These are phyloP conservation scores for Synergus umbraculus DNA, from an alignment of 2,888 invertebrate species.

Conservation along the genomic window DNA sequence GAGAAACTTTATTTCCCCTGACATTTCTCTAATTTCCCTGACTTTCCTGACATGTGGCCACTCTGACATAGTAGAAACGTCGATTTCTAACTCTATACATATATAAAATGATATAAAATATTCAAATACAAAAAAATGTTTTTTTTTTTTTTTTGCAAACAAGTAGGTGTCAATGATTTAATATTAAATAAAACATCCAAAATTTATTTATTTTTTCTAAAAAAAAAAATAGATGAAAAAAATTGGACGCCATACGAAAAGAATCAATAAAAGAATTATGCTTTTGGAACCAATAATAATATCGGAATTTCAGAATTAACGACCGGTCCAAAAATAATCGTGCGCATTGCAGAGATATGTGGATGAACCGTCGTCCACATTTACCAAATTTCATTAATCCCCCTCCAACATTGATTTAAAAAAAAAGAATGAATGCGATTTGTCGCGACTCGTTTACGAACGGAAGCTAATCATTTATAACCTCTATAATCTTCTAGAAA, in stretches of 20 bases:
- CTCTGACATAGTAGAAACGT: no score
- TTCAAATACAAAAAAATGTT: no score
- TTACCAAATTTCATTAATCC: not conserved
- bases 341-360: not conserved
- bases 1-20: no score
- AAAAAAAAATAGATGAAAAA: not conserved
- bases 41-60: no score
- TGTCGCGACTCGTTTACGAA: not conserved
- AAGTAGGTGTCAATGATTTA: not conserved
- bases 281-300: not conserved
- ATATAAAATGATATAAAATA: no score
- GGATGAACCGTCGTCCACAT: not conserved
- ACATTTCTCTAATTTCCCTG: no score
- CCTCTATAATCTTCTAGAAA: not conserved
- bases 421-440: not conserved
- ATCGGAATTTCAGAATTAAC: not conserved
- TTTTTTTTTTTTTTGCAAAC: not conserved
- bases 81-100: not conserved
- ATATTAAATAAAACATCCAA: not conserved
- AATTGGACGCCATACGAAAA: not conserved
- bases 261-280: not conserved
- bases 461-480: constrained; percentile 2
- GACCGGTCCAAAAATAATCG: not conserved
- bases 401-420: not conserved
- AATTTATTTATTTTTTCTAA: not conserved